Conservation (phyloP, 2,888 invertebrate species). For the Camptogramma bilineatum region DNA sequence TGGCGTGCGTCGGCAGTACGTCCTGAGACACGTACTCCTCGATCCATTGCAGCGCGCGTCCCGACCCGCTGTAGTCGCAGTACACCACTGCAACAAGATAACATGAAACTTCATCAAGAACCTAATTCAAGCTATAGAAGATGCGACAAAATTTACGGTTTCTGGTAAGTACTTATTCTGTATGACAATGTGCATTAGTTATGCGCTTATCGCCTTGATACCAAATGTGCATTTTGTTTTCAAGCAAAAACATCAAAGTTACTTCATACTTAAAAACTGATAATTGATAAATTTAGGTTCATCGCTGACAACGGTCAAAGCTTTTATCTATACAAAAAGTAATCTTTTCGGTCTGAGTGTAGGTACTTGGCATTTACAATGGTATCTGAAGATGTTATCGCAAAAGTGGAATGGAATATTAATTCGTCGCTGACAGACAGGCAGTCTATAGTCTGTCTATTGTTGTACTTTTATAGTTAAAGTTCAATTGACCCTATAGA, state of each 20-base stretch:
- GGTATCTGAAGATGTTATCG: conserved; percentile 40
- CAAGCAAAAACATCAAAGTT: too few species aligned
- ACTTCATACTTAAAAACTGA: too few species aligned
- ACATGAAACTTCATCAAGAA: not conserved
- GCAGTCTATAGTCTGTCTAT: conserved; percentile 23
- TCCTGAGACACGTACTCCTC: conserved; percentile 93
- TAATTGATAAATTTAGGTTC: too few species aligned
- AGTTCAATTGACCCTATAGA: too few species aligned
- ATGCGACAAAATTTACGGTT: too few species aligned
- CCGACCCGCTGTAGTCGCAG: conserved; percentile 95
- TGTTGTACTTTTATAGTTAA: conserved; percentile 5
- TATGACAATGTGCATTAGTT: too few species aligned
- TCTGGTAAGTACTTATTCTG: too few species aligned
- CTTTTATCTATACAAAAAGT: not conserved
- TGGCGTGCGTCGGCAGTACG: conserved; percentile 93
- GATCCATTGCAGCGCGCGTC: conserved; percentile 92
- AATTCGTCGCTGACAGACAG: conserved; percentile 30
- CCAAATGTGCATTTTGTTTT: too few species aligned
- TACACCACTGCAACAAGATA: conserved; percentile 88
- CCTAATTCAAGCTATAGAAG: too few species aligned
- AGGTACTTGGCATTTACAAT: conserved; percentile 35
- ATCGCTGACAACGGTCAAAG: too few species aligned
- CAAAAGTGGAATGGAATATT: conserved; percentile 35
- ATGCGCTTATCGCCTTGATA: too few species aligned
- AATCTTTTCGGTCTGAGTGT: conserved; percentile 7